These are phyloP conservation scores for Epistrophe grossulariae DNA, from an alignment of 2,888 invertebrate species.

Conservation along the genomic window DNA sequence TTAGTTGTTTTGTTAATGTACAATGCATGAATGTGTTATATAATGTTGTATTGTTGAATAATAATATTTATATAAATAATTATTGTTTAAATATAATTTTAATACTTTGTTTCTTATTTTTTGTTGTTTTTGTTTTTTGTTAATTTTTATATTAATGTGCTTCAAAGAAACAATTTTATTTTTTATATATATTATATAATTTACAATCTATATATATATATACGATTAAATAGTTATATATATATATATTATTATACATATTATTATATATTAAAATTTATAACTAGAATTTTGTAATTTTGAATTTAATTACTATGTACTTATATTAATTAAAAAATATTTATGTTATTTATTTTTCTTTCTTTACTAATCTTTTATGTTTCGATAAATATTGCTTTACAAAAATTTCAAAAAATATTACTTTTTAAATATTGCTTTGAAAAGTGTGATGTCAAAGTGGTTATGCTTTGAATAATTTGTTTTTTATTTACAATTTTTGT, in stretches of 20 bases:
- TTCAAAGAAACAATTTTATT: constrained; percentile 50
- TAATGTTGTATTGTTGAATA: constrained; percentile 51
- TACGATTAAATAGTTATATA: constrained; percentile 36
- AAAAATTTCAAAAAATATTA: constrained; percentile 77
- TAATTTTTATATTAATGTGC: constrained; percentile 32
- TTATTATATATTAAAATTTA: constrained; percentile 34
- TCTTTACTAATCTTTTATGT: constrained; percentile 27
- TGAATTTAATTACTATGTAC: constrained; percentile 29
- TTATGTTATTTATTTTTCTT: constrained; percentile 21
- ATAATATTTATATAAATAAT: constrained; percentile 42
- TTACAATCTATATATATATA: constrained; percentile 36
- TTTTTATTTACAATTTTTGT: constrained; percentile 54
- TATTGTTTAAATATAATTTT: constrained; percentile 63
- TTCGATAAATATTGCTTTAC: constrained; percentile 76
- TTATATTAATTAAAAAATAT: constrained; percentile 35
- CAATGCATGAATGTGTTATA: constrained; percentile 59
- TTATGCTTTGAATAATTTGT: constrained; percentile 37
- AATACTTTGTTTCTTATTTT: constrained; percentile 43
- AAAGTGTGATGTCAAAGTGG: constrained; percentile 67
- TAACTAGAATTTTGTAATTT: constrained; percentile 35
- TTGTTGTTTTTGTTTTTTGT: background rate
- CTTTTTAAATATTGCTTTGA: constrained; percentile 74
- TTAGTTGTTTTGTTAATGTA: constrained; percentile 72
- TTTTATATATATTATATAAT: constrained; percentile 27
- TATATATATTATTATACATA: background rate